Evolutionary conservation across 2,113 vertebrate species (phyloP).

Genomic region (Nothoprocta pentlandii): DNA sequence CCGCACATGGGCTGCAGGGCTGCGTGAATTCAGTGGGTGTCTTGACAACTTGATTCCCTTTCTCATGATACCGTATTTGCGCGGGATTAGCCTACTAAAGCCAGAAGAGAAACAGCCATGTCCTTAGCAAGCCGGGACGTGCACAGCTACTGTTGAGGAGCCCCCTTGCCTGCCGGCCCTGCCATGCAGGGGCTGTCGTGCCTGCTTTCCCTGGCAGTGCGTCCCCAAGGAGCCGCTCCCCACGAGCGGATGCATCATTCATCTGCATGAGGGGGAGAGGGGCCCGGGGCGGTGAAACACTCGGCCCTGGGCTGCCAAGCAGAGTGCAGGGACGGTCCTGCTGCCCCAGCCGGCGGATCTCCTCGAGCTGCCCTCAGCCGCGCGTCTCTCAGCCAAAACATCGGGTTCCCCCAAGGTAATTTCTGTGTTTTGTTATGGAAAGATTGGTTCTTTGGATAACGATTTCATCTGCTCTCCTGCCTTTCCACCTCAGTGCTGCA

Average conservation of each 20-base stretch:
- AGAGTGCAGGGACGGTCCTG: background rate
- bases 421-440: background rate
- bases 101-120: background rate
- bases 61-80: background rate
- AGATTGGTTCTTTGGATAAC: background rate
- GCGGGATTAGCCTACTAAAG: background rate
- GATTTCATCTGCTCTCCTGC: background rate
- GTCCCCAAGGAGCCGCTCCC: background rate
- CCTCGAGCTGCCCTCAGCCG: background rate
- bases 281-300: background rate
- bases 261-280: background rate
- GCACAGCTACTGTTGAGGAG: background rate
- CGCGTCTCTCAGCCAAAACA: background rate
- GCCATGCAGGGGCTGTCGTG: background rate
- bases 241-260: background rate
- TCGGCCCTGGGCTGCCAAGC: background rate
- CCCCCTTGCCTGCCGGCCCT: background rate
- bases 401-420: background rate
- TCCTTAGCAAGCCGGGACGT: background rate
- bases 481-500: background rate
- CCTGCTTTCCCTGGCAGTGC: background rate
- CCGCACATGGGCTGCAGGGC: background rate
- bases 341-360: background rate
- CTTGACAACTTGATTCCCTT: background rate
- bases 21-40: background rate